Base-by-base conservation (phyloP, 2,113 vertebrate species). In the Cynocephalus volans region DNA sequence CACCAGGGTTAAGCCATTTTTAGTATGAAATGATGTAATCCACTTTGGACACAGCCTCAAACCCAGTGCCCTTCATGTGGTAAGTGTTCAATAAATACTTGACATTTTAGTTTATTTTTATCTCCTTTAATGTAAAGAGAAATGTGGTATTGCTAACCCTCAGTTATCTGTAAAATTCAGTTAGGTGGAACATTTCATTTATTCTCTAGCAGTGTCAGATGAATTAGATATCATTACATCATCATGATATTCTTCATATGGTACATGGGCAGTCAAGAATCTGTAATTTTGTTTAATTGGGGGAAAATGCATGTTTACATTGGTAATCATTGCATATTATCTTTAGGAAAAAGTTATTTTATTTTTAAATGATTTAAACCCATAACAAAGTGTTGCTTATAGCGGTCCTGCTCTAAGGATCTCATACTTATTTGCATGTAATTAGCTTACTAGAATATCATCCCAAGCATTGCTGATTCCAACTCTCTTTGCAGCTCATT, bases 81-180 rank as follows among this genome's bases (percentile, higher is more conserved):
- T 87, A n/a, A 77, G 15, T 90, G 17, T 90, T 95, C 86, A 83
- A 83, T 58, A 50, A 77, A 70, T 91, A 75, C 33, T 58, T 95
- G 73, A 88, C 73, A 94, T 92, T 97, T 85, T 96, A 90, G 76
- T 88, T 96, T 36, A 96, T 81, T 88, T 93, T 31, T 52, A 86
- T 12, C 26, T 48, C 41, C n/a, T 96, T 24, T 24, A 7, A 69
- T 70, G 41, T 73, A 82, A 64, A 93, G 31, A 48, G 62, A 77
- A 52, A 64, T 77, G 11, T 62, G 92, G 33, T 33, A 31, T 48
- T 13, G 11, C 45, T 56, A 75, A 79, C 13, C 15, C 70, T 87
- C 69, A 60, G 60, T 91, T 80, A 82, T 70, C 48, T 94, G 28
- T 82, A 87, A 94, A 93, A 75, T 70, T 67, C 67, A 79, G 48